These are phyloP conservation scores for Engraulis encrasicolus DNA, from an alignment of 2,113 vertebrate genomes.

Conservation along the genomic window DNA sequence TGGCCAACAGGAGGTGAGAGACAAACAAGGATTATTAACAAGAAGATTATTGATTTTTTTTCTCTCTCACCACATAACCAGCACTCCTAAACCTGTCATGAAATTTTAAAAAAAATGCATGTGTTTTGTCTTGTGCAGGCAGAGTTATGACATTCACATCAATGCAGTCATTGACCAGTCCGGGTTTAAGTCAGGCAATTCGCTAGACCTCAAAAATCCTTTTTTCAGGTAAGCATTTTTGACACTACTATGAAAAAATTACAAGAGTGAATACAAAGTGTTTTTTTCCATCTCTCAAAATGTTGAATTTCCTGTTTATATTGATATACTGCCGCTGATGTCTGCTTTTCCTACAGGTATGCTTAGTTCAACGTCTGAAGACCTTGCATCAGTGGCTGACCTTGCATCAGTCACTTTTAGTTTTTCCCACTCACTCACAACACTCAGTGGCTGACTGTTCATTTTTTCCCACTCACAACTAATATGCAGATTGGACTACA, in stretches of 20 bases:
- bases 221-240: conserved; percentile 75
- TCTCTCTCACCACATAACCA: too few relatives aligned
- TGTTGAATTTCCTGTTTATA: not conserved
- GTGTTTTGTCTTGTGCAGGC: conserved; percentile 55
- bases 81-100: not conserved
- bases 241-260: not conserved
- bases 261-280: not conserved
- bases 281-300: not conserved
- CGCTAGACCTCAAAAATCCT: conserved; percentile 79
- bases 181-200: conserved; percentile 81
- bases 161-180: conserved; percentile 78
- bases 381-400: not conserved
- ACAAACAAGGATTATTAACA: not conserved
- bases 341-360: conserved; percentile 41
- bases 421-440: too few relatives aligned
- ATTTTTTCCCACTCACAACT: too few relatives aligned
- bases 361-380: conserved; percentile 29
- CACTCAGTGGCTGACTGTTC: too few relatives aligned
- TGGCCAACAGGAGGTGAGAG: conserved; percentile 73
- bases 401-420: too few relatives aligned
- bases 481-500: too few relatives aligned
- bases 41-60: not conserved
- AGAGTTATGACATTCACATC: conserved; percentile 83
- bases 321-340: not conserved
- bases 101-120: not conserved